These are phyloP conservation scores for Hoplostethus mediterraneus DNA, from an alignment of 2,797 vertebrate species.

Conservation along the genomic window DNA sequence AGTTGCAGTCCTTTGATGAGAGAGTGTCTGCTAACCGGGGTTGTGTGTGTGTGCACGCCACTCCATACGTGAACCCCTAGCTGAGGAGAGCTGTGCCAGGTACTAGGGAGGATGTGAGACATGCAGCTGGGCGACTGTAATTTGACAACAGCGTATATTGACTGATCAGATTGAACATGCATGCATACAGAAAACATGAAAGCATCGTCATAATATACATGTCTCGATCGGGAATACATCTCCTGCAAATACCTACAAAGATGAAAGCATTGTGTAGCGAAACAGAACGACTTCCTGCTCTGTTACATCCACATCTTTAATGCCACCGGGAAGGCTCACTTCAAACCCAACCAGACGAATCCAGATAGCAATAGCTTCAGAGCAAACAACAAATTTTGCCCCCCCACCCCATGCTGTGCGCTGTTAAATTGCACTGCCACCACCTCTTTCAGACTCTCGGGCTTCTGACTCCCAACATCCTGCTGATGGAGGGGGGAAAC, in stretches of 20 bases:
- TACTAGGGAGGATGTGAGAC: not conserved
- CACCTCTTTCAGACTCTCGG: conserved; percentile 42
- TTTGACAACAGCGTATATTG: not conserved
- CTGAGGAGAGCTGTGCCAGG: not conserved
- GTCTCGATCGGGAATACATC: no score
- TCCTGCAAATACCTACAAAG: not conserved
- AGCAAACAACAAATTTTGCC: conserved; percentile 47
- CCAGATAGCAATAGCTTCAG: conserved; percentile 4
- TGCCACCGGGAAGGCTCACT: conserved; percentile 14
- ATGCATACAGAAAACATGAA: not conserved
- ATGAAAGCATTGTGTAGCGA: conserved; percentile 25
- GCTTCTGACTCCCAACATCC: conserved; percentile 65
- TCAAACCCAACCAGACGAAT: conserved; percentile 31
- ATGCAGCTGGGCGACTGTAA: not conserved
- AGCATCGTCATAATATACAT: no score
- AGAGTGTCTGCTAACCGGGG: conserved; percentile 41
- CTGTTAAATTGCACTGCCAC: conserved; percentile 33
- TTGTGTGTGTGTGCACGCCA: not conserved
- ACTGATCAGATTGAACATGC: not conserved
- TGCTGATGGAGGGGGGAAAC: conserved; percentile 63
- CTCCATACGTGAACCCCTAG: conserved; percentile 14
- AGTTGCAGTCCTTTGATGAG: conserved; percentile 59
- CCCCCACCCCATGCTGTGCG: conserved; percentile 1
- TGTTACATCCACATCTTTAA: not conserved
- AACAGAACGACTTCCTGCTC: conserved; percentile 11